Base-by-base conservation (phyloP, 2,113 vertebrate genomes). In the Otocyon megalotis region DNA sequence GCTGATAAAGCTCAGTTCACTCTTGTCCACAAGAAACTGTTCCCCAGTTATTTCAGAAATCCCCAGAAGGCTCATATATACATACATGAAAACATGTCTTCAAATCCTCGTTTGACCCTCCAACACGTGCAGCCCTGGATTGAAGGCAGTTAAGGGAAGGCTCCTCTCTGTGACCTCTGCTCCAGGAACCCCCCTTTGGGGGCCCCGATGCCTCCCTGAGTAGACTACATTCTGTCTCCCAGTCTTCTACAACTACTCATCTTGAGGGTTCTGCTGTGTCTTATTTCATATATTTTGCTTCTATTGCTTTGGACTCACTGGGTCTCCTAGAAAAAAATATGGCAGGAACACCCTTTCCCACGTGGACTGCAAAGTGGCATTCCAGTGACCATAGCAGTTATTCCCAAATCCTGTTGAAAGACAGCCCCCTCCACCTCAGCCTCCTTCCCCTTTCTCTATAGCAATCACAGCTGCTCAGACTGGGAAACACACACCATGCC, bases 121-220 rank as follows among this genome's bases (percentile, higher is more conserved):
- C 14, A 15, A n/a, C 26, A 19, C 5, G 11, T 53, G 19, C 43
- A 37, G 24, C 13, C 28, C 30, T 56, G 63, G 48, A 24, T 8
- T 30, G 60, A 60, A 87, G 71, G 15, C 54, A 43, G 35, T 24
- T 58, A 79, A n/a, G 54, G 4, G 16, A 72, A 53, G 54, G 35
- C 16, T 22, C 19, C 22, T 56, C 11, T 56, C n/a, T 87, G 53
- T 35, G 13, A 3, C 22, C 20, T 10, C 53, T 84, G n/a, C 17
- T 32, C 53, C 1, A 15, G 5, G 17, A 8, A 48, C 13, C 3
- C 22, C 56, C 6, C 8, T 69, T 3, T 0, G 15, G 43, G 43
- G 20, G 30, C 69, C 9, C 86, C 53, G 48, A 28, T 35, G 13
- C 17, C 11, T 35, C 5, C 1, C 58, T 35, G 37, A 8, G 0